Percentiles rank a stretch among this genome's conserved stretches.
Conservation (phyloP, 1,140 invertebrate genomes). For the Drosophila willistoni region DNA sequence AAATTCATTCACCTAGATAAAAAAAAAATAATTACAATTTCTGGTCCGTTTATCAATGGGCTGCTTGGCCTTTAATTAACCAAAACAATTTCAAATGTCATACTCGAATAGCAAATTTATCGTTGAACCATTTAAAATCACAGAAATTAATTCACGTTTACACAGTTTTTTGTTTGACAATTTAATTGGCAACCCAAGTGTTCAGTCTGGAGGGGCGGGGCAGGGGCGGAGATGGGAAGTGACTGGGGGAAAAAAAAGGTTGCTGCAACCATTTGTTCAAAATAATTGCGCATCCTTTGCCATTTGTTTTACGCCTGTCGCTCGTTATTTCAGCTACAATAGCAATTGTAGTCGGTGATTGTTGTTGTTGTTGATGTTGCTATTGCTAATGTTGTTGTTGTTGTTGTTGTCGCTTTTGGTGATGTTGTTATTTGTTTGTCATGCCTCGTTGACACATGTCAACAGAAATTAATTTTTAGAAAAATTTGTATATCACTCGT, state of each 20-base stretch:
- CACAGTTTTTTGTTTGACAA: constrained; percentile 57
- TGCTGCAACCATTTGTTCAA: constrained; percentile 49
- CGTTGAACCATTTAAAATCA: constrained; percentile 49
- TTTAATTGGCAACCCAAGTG: constrained; percentile 12
- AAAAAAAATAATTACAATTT: too few species aligned
- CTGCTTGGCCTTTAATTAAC: constrained; percentile 26
- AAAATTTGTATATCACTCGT: constrained; percentile 26
- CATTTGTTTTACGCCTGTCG: constrained; percentile 63
- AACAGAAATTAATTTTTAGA: constrained; percentile 69
- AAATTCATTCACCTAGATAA: too few species aligned
- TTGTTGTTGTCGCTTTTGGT: constrained; percentile 25
- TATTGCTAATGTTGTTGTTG: constrained; percentile 4
- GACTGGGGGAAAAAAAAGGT: constrained; percentile 32
- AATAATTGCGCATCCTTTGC: constrained; percentile 70
- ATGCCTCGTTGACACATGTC: constrained; percentile 69
- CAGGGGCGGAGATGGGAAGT: too few species aligned
- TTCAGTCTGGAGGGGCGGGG: neutral
- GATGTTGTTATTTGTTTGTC: constrained; percentile 40
- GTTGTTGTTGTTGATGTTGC: constrained; percentile 23
- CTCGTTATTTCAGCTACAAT: constrained; percentile 54
- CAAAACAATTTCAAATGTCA: constrained; percentile 41
- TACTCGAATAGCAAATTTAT: constrained; percentile 33
- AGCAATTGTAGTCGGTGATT: constrained; percentile 37
- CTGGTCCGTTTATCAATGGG: too few species aligned
- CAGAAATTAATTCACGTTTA: constrained; percentile 59